Base-by-base conservation (phyloP, 1,140 invertebrate genomes). In the Chlorops oryzae region DNA sequence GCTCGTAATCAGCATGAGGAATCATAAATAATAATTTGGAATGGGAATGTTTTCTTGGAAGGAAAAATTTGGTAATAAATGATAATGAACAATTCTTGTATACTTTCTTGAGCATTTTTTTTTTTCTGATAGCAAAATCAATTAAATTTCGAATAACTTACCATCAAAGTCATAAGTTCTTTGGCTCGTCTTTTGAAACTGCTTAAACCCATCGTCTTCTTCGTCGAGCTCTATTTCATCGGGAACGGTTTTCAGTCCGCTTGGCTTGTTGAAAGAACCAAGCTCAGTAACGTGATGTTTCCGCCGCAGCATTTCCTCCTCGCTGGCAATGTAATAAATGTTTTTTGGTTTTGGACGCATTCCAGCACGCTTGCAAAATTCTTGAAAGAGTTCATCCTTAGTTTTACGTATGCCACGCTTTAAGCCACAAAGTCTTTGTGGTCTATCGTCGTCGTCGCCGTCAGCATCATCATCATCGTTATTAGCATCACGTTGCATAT, bases 331-430 rank as follows among this genome's bases (percentile, higher is more conserved):
- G 41, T 62, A 64, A 39, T 71, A 69, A 2, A 70, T 69, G 20
- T 71, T 62, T 47, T 71, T 70, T 1, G 64, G 65, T 18, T 67
- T 72, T 47, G 47, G 59, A 17, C 65, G 61, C 52, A 61, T 50
- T 5, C 68, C 65, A 2, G 69, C 62, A 3, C 62, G 47, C 12
- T 63, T 62, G 37, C 65, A 69, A 27, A 71, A 69, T 43, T 71
- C 68, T 50, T 67, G 59, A 35, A 71, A 71, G 0, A 71, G 55
- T 32, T 71, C 68, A 41, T 71, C 68, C 49, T 71, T 71, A 40
- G 63, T 69, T 47, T 72, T 69, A 10, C 63, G 58, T 43, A 71
- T 43, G 1, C 63, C 63, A 2, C 63, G 57, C 50, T 63, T 71
- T 1, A 70, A 37, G 13, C 68, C 65, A 18, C 68, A 63, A 2